Conservation (phyloP, 2,113 vertebrate genomes). For the Phrynosoma platyrhinos region DNA sequence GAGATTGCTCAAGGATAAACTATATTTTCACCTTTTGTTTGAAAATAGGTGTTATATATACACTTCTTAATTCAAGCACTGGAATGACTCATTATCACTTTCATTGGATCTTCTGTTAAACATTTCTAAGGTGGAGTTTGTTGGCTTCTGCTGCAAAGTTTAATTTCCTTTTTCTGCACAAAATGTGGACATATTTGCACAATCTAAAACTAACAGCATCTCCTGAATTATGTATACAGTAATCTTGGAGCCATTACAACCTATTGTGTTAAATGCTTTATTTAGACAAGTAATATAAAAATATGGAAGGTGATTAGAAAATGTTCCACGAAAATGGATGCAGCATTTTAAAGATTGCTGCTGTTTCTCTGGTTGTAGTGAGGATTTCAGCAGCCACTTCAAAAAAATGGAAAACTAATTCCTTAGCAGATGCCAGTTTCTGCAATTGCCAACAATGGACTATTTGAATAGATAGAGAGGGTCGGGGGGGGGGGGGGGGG, state of each 20-base stretch:
- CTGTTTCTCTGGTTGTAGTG: not conserved
- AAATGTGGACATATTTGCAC: not conserved
- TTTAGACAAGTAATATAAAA: not conserved
- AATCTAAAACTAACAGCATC: conserved; percentile 30
- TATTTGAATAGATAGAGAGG: not conserved
- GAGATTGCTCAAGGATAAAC: not conserved
- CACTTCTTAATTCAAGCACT: not conserved
- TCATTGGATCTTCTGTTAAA: not conserved
- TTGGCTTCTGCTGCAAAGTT: conserved; percentile 9
- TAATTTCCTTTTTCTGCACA: conserved; percentile 4
- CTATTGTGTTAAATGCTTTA: conserved; percentile 25
- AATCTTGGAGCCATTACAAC: conserved; percentile 29
- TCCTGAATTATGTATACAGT: not conserved
- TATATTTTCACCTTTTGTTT: not conserved
- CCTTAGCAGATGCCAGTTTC: not conserved
- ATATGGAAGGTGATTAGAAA: not conserved
- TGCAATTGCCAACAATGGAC: not conserved
- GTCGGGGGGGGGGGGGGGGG: too few species aligned
- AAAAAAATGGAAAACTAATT: not conserved
- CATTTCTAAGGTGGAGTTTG: not conserved
- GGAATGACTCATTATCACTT: not conserved
- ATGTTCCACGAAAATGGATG: not conserved
- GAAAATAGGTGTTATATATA: not conserved
- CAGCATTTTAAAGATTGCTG: conserved; percentile 4
- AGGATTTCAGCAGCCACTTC: not conserved